A percentile compares a stretch with the other conserved stretches of the same genome.
phyloP scores from a whole-genome alignment of 1,140 invertebrate species.

The Leucophenga varia region DNA sequence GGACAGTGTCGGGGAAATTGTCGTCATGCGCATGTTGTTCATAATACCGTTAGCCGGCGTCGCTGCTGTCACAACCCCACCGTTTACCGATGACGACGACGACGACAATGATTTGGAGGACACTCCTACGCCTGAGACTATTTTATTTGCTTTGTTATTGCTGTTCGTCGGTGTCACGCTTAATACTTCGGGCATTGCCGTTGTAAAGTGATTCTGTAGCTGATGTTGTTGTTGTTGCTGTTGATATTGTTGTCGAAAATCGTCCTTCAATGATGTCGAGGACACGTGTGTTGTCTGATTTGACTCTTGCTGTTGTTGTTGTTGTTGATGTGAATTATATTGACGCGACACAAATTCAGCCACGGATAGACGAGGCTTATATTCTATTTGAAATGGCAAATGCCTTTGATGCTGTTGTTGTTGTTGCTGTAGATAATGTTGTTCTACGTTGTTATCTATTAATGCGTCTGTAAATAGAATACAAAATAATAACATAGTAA shows the following conservation, averaged over 20 bases:
- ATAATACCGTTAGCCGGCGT: conserved; percentile 51
- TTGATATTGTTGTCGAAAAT: too few species aligned
- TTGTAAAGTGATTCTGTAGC: too few species aligned
- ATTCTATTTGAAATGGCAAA: too few species aligned
- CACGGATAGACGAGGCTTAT: too few species aligned
- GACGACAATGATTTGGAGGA: too few species aligned
- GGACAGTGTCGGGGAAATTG: conserved; percentile 46
- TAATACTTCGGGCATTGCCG: conserved; percentile 38
- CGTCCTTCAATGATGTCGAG: too few species aligned
- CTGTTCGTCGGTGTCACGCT: conserved; percentile 33
- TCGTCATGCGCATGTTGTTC: conserved; percentile 39
- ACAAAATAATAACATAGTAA: too few species aligned
- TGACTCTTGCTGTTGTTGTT: conserved; percentile 6
- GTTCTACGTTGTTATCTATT: too few species aligned
- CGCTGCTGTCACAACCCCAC: conserved; percentile 59
- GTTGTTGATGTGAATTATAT: conserved; percentile 19
- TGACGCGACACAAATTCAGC: too few species aligned
- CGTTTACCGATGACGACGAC: conserved; percentile 58
- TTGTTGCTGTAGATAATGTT: too few species aligned
- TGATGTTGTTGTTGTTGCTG: too few species aligned
- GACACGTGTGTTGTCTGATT: conserved; percentile 8
- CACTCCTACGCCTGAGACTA: conserved; percentile 57
- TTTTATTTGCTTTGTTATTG: conserved; percentile 32
- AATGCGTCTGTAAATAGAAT: too few species aligned
- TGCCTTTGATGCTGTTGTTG: conserved; percentile 15